phyloP scores from a whole-genome alignment of 2,113 vertebrate genomes.

The Nestor notabilis region DNA sequence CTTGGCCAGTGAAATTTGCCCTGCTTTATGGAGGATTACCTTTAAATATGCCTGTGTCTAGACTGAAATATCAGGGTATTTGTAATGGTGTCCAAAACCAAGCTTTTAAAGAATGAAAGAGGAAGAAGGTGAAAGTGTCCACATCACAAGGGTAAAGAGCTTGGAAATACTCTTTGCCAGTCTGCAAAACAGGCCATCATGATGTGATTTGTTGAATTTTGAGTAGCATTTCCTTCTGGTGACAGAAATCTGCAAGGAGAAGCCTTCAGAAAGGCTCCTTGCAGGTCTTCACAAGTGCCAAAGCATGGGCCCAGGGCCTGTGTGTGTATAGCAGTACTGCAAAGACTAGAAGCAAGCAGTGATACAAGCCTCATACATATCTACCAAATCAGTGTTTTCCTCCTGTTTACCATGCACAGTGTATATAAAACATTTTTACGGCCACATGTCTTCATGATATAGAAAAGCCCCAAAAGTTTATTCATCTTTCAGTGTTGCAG shows the following conservation, averaged over 20 bases:
- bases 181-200: background rate
- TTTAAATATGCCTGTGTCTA: background rate
- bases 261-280: background rate
- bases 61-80: background rate
- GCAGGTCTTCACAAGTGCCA: background rate
- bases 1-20: background rate
- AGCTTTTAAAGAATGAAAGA: background rate
- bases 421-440: background rate
- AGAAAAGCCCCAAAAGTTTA: constrained; percentile 3
- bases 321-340: background rate
- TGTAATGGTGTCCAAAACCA: background rate
- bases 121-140: background rate
- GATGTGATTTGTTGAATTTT: background rate
- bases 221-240: background rate
- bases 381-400: background rate
- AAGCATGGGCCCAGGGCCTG: rapidly evolving
- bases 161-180: background rate
- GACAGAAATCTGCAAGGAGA: background rate
- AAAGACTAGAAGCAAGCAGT: background rate
- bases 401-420: background rate
- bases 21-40: background rate
- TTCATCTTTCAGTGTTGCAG: background rate
- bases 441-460: background rate
- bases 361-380: background rate
- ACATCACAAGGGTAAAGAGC: background rate